Conservation (phyloP, 1,140 invertebrate genomes). For the Oedothorax gibbosus region DNA sequence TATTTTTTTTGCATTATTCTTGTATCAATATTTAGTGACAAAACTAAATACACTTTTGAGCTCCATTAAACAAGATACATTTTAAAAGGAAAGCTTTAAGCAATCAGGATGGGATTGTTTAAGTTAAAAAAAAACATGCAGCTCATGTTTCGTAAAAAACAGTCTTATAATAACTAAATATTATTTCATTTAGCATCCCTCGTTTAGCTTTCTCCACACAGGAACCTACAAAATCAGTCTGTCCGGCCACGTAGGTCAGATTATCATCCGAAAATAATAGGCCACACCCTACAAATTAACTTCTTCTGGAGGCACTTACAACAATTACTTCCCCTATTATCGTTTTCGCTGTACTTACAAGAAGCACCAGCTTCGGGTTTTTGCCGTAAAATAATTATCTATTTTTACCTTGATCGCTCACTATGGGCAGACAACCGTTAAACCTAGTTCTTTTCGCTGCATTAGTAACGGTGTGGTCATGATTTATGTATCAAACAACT, state of each 20-base stretch:
- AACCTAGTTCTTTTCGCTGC: constrained; percentile 57
- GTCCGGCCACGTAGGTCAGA: constrained; percentile 54
- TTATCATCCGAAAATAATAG: constrained; percentile 56
- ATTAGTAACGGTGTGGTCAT: constrained; percentile 57
- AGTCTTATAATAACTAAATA: too few species aligned
- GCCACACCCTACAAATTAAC: constrained; percentile 61
- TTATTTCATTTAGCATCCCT: too few species aligned
- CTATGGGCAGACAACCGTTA: constrained; percentile 59
- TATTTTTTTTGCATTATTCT: too few species aligned
- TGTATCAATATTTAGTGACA: too few species aligned
- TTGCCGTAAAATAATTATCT: constrained; percentile 57
- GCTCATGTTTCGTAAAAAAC: too few species aligned
- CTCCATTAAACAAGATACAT: too few species aligned
- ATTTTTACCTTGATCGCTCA: constrained; percentile 60
- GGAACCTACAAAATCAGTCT: constrained; percentile 27
- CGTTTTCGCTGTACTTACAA: constrained; percentile 61
- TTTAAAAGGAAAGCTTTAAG: too few species aligned
- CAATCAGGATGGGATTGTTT: too few species aligned
- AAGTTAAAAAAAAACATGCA: too few species aligned
- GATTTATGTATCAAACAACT: constrained; percentile 56
- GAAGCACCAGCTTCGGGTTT: constrained; percentile 53
- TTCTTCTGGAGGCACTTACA: constrained; percentile 59
- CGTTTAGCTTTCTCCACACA: neutral
- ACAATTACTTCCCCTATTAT: constrained; percentile 61
- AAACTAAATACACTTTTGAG: too few species aligned